A percentile compares a stretch with the other conserved stretches of the same genome.
These are phyloP conservation scores for Adrianichthys oophorus DNA, from an alignment of 2,797 vertebrate species.

Conservation along the genomic window DNA sequence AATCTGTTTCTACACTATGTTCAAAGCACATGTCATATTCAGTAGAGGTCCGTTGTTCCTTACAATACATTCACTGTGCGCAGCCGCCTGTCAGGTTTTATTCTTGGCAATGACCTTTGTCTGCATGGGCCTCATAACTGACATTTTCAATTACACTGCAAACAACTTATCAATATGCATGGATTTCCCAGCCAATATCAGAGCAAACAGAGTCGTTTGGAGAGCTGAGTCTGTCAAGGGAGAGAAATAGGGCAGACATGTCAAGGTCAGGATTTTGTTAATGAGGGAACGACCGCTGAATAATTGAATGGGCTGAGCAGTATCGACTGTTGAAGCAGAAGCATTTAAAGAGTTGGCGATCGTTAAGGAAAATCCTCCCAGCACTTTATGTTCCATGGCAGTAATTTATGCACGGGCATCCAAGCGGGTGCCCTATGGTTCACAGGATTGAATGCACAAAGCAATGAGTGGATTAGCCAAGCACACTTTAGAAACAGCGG, in stretches of 20 bases:
- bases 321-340: constrained; percentile 81
- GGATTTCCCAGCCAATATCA: constrained; percentile 83
- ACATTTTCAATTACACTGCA: constrained; percentile 95
- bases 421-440: constrained; percentile 76
- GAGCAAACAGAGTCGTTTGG: constrained; percentile 79
- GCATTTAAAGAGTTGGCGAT: constrained; percentile 82
- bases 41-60: not conserved
- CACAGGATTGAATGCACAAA: constrained; percentile 77
- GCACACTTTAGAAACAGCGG: constrained; percentile 76
- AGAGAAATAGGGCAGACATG: constrained; percentile 80
- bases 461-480: constrained; percentile 81
- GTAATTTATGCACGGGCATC: constrained; percentile 83
- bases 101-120: constrained; percentile 86
- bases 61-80: constrained; percentile 48
- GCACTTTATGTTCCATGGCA: constrained; percentile 80
- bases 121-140: constrained; percentile 86
- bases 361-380: constrained; percentile 82
- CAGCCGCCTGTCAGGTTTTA: constrained; percentile 74
- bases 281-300: constrained; percentile 81
- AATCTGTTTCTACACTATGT: constrained; percentile 23
- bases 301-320: constrained; percentile 82
- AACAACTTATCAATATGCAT: constrained; percentile 96
- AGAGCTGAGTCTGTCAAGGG: constrained; percentile 77
- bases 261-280: constrained; percentile 91
- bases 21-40: constrained; percentile 28